Base-by-base conservation (phyloP, 2,113 vertebrate genomes). In the Galbula dea region DNA sequence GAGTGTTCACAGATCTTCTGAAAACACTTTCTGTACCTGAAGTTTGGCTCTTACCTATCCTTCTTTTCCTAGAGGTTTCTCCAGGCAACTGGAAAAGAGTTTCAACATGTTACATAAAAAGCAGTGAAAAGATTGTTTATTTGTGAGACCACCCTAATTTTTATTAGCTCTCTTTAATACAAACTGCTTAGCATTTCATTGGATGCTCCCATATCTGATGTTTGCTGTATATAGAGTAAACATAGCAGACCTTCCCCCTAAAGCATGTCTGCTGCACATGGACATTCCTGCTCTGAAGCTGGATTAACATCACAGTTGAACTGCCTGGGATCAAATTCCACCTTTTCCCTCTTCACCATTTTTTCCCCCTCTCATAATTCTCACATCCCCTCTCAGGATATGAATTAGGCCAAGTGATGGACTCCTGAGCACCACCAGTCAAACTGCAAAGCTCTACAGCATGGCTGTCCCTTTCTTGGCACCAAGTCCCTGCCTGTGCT, bases 1-100 rank as follows among this genome's bases (percentile, higher is more conserved):
- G 17, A 66, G 36, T 4, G 1, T 10, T n/a, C 11, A 41, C 39
- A 68, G 22, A 32, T 21, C 36, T 48, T 15, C 3, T 0, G 6
- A 8, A 48, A 85, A n/a, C 0, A 1, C 41, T 81, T 73, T 46
- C 63, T 2, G 0, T 22, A 39, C 46, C 41, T 80, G 18, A 59
- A 41, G 30, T 36, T 1, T 59, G 63, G 45, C 69, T 71, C 69
- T 45, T 3, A 9, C 15, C 14, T 55, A 24, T 46, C 22, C 39
- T 52, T 46, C 39, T 52, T 46, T 62, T 49, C 52, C 43, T 41
- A 54, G 41, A 48, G 52, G 41, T 36, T 84, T 65, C 30, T 39
- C 21, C 48, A 79, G 36, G 36, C 43, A 87, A 71, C 32, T 57
- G 55, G 46, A 71, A 77, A 81, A 58, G 27, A 24, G 62, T 78